A percentile compares a stretch with the other conserved stretches of the same genome.
phyloP scores from a whole-genome alignment of 2,113 vertebrate species.

The Microtus oregoni region DNA sequence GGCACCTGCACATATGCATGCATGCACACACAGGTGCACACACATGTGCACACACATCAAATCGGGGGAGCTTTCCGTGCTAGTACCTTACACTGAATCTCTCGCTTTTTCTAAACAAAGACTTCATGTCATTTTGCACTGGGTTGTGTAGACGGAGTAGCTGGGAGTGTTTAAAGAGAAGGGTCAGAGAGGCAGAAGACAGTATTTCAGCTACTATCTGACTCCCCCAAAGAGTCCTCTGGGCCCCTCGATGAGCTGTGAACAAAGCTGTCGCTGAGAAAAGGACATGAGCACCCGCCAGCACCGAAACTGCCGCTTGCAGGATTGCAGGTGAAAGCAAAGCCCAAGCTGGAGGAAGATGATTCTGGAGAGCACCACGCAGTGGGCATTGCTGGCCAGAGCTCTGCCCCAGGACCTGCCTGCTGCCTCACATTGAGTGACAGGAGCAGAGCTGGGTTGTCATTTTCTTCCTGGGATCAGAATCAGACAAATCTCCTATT shows the following conservation, averaged over 20 bases:
- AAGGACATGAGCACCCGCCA: accelerated
- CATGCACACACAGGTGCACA: not conserved
- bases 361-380: accelerated
- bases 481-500: conserved; percentile 72
- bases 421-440: not conserved
- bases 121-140: not conserved
- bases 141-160: not conserved
- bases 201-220: conserved; percentile 22
- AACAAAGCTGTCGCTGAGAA: not conserved
- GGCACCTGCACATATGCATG: too few species aligned
- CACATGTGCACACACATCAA: not conserved
- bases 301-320: not conserved
- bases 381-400: not conserved
- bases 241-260: not conserved
- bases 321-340: not conserved
- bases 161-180: not conserved
- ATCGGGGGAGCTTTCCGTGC: not conserved
- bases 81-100: accelerated
- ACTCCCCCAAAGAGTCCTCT: not conserved
- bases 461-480: conserved; percentile 48
- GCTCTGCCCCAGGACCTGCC: not conserved
- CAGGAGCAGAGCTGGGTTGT: conserved; percentile 1
- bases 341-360: not conserved
- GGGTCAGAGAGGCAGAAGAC: not conserved
- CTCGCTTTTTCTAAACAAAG: not conserved